phyloP scores from a whole-genome alignment of 2,888 invertebrate species.

The Perdita meconis region DNA sequence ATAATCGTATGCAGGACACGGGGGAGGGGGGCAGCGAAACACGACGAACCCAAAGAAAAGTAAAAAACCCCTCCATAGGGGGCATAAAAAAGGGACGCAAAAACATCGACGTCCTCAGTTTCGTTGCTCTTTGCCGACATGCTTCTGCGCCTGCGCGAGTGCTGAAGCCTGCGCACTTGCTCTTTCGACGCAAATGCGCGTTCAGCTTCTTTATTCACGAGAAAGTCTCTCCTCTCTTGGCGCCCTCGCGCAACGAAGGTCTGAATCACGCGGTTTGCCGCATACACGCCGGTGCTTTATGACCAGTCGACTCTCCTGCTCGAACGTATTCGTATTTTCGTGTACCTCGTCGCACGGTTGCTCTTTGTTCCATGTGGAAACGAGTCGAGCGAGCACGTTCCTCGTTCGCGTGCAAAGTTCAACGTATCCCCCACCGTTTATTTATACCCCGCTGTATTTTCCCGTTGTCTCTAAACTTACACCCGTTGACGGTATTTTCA shows the following conservation, averaged over 20 bases:
- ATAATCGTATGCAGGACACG: slow-evolving; percentile 15
- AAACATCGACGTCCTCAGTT: neutral
- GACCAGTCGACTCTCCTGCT: slow-evolving; percentile 36
- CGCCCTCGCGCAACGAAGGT: slow-evolving; percentile 60
- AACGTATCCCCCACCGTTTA: neutral
- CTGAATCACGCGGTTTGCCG: slow-evolving; percentile 64
- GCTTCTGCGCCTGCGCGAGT: neutral
- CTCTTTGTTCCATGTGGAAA: slow-evolving; percentile 35
- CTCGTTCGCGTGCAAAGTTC: slow-evolving; percentile 6
- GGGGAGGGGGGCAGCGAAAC: slow-evolving; percentile 3
- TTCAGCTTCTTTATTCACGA: slow-evolving; percentile 56
- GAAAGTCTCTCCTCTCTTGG: slow-evolving; percentile 61
- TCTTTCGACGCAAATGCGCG: slow-evolving; percentile 55
- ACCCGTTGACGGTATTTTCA: slow-evolving; percentile 2
- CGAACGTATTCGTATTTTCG: slow-evolving; percentile 44
- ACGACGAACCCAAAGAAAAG: neutral
- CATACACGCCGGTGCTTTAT: slow-evolving; percentile 54
- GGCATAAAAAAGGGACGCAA: neutral
- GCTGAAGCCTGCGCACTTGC: slow-evolving; percentile 16
- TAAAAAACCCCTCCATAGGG: slow-evolving; percentile 11
- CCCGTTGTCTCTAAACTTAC: neutral
- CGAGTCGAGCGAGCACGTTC: neutral
- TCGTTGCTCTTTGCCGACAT: neutral
- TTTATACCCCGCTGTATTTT: neutral
- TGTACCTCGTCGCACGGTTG: slow-evolving; percentile 17